These are phyloP conservation scores for Ascaphus truei DNA, from an alignment of 2,113 vertebrate species.

Conservation along the genomic window DNA sequence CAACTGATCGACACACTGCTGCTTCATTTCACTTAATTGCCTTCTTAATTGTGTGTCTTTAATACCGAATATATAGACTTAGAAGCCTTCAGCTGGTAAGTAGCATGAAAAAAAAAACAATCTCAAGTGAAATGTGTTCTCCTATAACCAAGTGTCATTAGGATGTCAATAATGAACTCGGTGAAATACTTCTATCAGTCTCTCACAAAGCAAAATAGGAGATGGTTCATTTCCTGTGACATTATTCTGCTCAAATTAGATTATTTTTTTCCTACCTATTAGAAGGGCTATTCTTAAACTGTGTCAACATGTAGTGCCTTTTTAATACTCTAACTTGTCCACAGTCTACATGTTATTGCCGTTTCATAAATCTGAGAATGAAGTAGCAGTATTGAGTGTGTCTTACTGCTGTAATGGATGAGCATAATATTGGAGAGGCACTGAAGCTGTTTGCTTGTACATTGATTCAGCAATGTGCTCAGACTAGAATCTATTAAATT, in stretches of 20 bases:
- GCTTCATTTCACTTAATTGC: constrained; percentile 40
- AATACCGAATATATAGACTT: constrained; percentile 38
- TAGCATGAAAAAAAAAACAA: constrained; percentile 6
- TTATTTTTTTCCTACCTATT: constrained; percentile 30
- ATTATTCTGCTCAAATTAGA: constrained; percentile 34
- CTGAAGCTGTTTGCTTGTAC: constrained; percentile 8
- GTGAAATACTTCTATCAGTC: constrained; percentile 8
- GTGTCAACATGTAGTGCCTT: neutral
- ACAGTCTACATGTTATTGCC: neutral
- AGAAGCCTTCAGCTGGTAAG: constrained; percentile 20
- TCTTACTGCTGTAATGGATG: neutral
- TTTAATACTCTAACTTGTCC: constrained; percentile 7
- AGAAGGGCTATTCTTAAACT: constrained; percentile 26
- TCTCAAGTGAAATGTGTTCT: constrained; percentile 32
- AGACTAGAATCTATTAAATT: constrained; percentile 1
- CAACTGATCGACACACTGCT: constrained; percentile 29
- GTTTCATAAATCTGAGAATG: constrained; percentile 16
- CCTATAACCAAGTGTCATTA: constrained; percentile 32
- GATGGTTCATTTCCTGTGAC: constrained; percentile 18
- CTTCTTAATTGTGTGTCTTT: constrained; percentile 48
- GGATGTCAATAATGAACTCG: constrained; percentile 38
- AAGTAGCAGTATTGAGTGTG: neutral
- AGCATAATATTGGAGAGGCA: neutral
- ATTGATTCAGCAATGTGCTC: constrained; percentile 7
- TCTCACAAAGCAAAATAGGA: constrained; percentile 25